These are phyloP conservation scores for Nezara viridula DNA, from an alignment of 2,888 invertebrate species.

Conservation along the genomic window DNA sequence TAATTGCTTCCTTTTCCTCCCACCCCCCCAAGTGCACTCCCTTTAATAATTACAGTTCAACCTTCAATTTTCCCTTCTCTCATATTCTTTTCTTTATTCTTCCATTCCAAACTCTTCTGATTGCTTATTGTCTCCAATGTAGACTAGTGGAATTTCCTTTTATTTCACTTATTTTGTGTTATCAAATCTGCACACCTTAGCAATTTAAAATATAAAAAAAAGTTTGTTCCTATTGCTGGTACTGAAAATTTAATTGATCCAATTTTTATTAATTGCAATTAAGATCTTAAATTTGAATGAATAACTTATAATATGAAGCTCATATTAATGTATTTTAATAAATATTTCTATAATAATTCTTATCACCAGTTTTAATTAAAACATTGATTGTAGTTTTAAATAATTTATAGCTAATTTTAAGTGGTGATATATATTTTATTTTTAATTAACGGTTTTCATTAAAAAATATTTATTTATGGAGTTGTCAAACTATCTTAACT, in stretches of 20 bases:
- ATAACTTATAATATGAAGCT: too few species aligned
- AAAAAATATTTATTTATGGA: too few species aligned
- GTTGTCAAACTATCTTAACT: too few species aligned
- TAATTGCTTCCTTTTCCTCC: constrained; percentile 53
- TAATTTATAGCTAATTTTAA: too few species aligned
- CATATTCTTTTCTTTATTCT: constrained; percentile 47
- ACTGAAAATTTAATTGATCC: neutral
- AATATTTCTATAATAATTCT: too few species aligned
- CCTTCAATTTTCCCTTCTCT: constrained; percentile 55
- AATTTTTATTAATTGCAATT: neutral
- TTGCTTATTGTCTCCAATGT: neutral
- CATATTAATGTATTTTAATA: too few species aligned
- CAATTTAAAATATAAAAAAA: neutral
- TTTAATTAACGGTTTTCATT: too few species aligned
- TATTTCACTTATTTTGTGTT: neutral
- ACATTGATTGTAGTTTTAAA: too few species aligned
- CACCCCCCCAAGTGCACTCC: constrained; percentile 31
- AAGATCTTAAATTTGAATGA: too few species aligned
- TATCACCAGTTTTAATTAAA: too few species aligned
- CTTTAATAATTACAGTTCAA: constrained; percentile 56
- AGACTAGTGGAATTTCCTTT: neutral
- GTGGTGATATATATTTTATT: too few species aligned
- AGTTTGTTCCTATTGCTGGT: neutral
- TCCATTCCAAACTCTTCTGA: constrained; percentile 5
- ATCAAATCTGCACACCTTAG: neutral